These are phyloP conservation scores for Pantala flavescens DNA, from an alignment of 1,140 invertebrate genomes.

Conservation along the genomic window DNA sequence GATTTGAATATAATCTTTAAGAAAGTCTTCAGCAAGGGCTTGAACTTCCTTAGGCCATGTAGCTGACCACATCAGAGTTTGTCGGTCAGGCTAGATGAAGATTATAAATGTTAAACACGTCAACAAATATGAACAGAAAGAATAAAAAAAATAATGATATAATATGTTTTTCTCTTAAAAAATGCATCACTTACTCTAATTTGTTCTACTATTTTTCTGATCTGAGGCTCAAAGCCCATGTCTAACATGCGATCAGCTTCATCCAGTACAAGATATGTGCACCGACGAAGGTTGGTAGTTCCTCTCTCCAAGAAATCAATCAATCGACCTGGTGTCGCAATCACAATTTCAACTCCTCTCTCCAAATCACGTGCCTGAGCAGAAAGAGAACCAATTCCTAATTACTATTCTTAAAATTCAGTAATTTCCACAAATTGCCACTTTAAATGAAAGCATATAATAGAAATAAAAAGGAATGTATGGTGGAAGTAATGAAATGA, in stretches of 20 bases:
- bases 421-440: no score
- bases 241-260: slow-evolving; percentile 84
- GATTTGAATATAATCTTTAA: slow-evolving; percentile 49
- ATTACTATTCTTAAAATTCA: no score
- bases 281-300: slow-evolving; percentile 47
- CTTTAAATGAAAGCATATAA: no score
- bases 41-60: slow-evolving; percentile 61
- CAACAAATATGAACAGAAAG: neutral
- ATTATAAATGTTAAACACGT: slow-evolving; percentile 17
- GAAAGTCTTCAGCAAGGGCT: slow-evolving; percentile 51
- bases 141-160: neutral
- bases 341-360: slow-evolving; percentile 40
- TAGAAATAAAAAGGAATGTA: no score
- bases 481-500: no score
- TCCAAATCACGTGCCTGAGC: slow-evolving; percentile 41
- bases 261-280: slow-evolving; percentile 93
- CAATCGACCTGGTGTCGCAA: slow-evolving; percentile 56
- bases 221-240: slow-evolving; percentile 99
- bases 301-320: slow-evolving; percentile 55
- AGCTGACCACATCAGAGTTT: slow-evolving; percentile 60
- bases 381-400: slow-evolving; percentile 15
- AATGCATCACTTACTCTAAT: slow-evolving; percentile 48
- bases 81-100: slow-evolving; percentile 43
- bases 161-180: neutral
- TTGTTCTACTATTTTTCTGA: slow-evolving; percentile 94